Conservation (phyloP, 2,797 vertebrate species). For the Heteromormyrus szaboi region DNA sequence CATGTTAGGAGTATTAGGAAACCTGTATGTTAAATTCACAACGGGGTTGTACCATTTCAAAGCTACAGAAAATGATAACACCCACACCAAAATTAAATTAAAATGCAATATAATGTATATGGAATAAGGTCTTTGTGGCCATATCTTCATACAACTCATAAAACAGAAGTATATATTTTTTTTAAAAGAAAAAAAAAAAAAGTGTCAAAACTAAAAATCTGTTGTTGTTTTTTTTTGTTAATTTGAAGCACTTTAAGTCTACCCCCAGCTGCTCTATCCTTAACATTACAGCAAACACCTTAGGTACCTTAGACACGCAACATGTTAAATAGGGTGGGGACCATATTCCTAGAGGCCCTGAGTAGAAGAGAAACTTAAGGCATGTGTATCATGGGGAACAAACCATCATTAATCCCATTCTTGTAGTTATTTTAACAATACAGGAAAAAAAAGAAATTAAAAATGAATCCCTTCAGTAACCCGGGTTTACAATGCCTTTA, state of each 20-base stretch:
- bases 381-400: conserved; percentile 15
- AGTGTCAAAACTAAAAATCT: not conserved
- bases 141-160: conserved; percentile 1
- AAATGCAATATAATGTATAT: not conserved
- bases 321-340: not conserved
- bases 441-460: not conserved
- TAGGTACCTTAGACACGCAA: not conserved
- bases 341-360: conserved; percentile 19
- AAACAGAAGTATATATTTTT: not conserved
- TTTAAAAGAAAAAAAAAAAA: not conserved
- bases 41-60: not conserved
- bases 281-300: not conserved
- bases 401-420: conserved; percentile 1
- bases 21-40: not conserved
- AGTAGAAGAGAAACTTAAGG: conserved; percentile 28
- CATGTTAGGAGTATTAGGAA: not conserved
- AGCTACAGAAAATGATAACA: not conserved
- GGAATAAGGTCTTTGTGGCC: not conserved
- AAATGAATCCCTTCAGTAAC: not conserved
- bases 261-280: not conserved
- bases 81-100: not conserved
- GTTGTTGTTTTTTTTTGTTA: not conserved
- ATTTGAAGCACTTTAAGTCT: not conserved
- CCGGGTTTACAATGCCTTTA: not conserved
- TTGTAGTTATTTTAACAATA: not conserved